Conservation (phyloP, 2,797 vertebrate genomes). For the Potorous gilbertii region DNA sequence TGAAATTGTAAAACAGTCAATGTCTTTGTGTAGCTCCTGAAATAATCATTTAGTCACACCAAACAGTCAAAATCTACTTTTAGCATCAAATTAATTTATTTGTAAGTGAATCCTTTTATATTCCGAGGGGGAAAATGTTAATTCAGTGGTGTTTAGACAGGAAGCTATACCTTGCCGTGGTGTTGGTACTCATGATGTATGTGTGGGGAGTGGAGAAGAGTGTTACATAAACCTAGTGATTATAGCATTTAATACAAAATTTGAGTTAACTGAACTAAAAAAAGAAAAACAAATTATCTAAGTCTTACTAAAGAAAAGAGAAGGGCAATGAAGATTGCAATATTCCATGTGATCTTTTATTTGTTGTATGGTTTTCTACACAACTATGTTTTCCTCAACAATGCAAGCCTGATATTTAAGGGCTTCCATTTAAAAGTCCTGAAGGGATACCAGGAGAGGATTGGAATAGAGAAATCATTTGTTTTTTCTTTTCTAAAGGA, state of each 20-base stretch:
- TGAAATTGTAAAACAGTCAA: not conserved
- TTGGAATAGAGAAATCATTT: constrained; percentile 13
- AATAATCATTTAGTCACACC: not conserved
- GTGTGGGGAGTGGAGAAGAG: not conserved
- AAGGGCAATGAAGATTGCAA: not conserved
- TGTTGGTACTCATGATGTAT: not conserved
- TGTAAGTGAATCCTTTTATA: not conserved
- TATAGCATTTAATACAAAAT: not conserved
- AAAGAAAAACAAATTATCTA: not conserved
- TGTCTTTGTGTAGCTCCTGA: not conserved
- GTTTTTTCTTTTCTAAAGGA: constrained; percentile 41
- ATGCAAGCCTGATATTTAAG: not conserved
- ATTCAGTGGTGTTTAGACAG: not conserved
- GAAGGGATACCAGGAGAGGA: not conserved
- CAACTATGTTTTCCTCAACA: not conserved
- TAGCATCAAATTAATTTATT: not conserved
- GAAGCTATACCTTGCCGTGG: not conserved
- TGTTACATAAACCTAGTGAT: not conserved
- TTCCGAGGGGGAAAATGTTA: not conserved
- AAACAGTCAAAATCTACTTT: not conserved
- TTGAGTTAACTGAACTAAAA: not conserved
- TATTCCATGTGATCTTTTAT: not conserved
- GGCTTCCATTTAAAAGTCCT: constrained; percentile 1
- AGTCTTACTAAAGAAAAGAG: not conserved
- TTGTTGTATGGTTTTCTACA: not conserved